Conservation (phyloP, 2,113 vertebrate species). For the Rhabdomys dilectus region DNA sequence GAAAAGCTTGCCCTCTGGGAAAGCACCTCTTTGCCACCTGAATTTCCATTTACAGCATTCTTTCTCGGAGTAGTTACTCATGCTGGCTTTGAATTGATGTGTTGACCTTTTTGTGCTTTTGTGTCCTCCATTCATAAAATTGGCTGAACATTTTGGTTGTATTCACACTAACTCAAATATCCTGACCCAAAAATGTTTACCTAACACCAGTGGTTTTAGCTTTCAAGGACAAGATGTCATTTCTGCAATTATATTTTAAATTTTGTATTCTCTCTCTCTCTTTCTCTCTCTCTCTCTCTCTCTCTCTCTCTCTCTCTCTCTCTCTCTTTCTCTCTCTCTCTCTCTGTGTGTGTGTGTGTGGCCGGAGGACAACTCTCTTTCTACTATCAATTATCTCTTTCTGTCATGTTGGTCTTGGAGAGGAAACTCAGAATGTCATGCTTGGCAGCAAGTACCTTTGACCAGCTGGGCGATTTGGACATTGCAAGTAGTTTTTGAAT, state of each 20-base stretch:
- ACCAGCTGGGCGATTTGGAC: not conserved
- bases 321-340: not conserved
- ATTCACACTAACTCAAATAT: conserved; percentile 56
- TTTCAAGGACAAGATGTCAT: conserved; percentile 13
- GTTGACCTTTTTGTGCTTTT: conserved; percentile 58
- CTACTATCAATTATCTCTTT: not conserved
- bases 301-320: not conserved
- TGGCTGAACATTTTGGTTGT: conserved; percentile 45
- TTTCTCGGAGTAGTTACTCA: conserved; percentile 52
- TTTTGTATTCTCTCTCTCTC: not conserved
- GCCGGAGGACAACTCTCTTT: not conserved
- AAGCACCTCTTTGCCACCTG: conserved; percentile 50
- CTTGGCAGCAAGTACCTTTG: not conserved
- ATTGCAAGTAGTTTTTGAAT: not conserved
- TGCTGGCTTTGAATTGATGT: conserved; percentile 54
- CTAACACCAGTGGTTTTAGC: not conserved
- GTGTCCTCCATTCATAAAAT: conserved; percentile 51
- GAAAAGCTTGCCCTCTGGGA: conserved; percentile 40
- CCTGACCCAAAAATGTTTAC: not conserved
- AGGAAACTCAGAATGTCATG: too few relatives aligned
- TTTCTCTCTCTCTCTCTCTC: not conserved
- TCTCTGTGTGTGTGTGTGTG: not conserved
- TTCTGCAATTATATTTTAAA: conserved; percentile 6
- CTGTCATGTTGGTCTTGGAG: not conserved
- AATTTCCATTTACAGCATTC: conserved; percentile 64